Evolutionary conservation across 2,888 invertebrate genomes (phyloP), one percentile per base, ranked within the genome.

Genomic region (Tholera decimalis): DNA sequence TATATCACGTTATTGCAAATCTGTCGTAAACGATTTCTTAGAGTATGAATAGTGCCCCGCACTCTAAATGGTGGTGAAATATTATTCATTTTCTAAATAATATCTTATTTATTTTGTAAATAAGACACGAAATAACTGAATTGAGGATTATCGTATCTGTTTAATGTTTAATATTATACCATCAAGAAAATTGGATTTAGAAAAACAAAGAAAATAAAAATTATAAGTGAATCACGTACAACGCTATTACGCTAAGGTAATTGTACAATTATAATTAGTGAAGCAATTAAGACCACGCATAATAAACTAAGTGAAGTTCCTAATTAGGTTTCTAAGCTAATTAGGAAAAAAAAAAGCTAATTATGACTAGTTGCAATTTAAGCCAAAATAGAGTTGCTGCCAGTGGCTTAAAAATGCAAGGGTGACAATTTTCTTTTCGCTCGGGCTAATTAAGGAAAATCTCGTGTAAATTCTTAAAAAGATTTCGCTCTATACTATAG

Each of bases 311-410:
- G 28, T 53, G 58, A 59, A 41, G 65, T 77, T 60, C 15, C 56
- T 66, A 77, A 77, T 73, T 73, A 49, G 22, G 11, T 56, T 77
- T 47, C 44, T 66, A 72, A 74, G 53, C 22, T 41, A n/a, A n/a
- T n/a, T n/a, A n/a, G n/a, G n/a, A n/a, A n/a, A n/a, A n/a, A n/a
- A n/a, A n/a, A n/a, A n/a, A n/a, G n/a, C n/a, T n/a, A 60, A 77
- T 77, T 77, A 73, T 77, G 59, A 74, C 8, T 53, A 39, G 39
- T 41, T 54, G 73, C 56, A 57, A 73, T 59, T 59, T 56, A 56
- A 56, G n/a, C 11, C 18, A 41, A 47, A 47, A 33, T 35, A 47
- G n/a, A 13, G 13, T 41, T 59, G 59, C 59, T 37, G 43, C 9
- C 18, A 24, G 37, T 20, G 18, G 39, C 43, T 37, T 33, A 41